A percentile compares a stretch with the other conserved stretches of the same genome.
These are phyloP conservation scores for Epinephelus coioides DNA, from an alignment of 2,797 vertebrate genomes.

Conservation along the genomic window DNA sequence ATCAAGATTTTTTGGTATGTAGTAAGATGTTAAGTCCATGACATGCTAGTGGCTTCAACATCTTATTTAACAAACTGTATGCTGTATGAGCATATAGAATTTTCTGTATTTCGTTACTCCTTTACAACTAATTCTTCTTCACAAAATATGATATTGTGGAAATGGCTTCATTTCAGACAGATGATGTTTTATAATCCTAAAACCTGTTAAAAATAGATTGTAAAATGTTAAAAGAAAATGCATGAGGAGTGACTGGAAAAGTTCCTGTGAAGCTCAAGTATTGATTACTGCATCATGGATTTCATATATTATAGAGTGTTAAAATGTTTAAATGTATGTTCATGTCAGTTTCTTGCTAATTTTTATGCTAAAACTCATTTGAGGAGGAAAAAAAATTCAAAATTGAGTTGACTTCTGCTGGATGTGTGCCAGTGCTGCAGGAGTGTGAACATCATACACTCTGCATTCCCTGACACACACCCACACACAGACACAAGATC, in stretches of 20 bases:
- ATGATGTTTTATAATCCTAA: background rate
- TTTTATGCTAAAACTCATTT: background rate
- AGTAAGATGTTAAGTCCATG: background rate
- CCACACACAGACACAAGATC: background rate
- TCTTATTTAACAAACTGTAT: background rate
- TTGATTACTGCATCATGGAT: background rate
- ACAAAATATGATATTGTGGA: background rate
- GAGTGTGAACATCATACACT: background rate
- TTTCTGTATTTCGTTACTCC: background rate
- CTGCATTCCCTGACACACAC: background rate
- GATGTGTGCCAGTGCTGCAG: slow-evolving; percentile 13
- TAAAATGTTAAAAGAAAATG: background rate
- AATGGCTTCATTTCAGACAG: background rate
- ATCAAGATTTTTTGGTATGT: background rate
- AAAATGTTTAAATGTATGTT: background rate
- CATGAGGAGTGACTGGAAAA: background rate
- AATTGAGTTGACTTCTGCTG: background rate
- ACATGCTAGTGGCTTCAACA: background rate
- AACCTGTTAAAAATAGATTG: background rate
- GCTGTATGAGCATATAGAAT: background rate
- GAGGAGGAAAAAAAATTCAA: background rate
- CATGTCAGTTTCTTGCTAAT: background rate
- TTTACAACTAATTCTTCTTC: background rate
- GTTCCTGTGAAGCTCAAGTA: background rate
- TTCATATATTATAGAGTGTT: background rate